phyloP scores from a whole-genome alignment of 2,797 vertebrate genomes.

The Darevskia mixta region DNA sequence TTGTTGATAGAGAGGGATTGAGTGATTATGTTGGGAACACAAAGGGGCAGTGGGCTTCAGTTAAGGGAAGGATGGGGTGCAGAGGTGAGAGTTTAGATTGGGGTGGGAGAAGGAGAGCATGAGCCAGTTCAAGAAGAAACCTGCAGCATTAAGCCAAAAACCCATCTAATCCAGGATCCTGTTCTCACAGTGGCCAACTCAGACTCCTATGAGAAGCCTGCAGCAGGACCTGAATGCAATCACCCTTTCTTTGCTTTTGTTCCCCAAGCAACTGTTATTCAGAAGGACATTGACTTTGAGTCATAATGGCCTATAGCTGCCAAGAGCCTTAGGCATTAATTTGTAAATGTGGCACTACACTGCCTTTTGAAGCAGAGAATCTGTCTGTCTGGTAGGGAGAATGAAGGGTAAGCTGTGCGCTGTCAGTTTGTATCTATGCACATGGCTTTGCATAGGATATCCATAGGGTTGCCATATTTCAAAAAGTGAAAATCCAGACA shows the following conservation, averaged over 20 bases:
- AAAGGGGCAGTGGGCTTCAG: conserved; percentile 52
- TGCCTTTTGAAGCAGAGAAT: too few relatives aligned
- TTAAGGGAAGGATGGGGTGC: conserved; percentile 65
- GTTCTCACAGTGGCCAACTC: background rate
- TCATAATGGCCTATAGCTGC: too few relatives aligned
- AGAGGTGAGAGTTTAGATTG: conserved; percentile 51
- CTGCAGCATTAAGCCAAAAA: background rate
- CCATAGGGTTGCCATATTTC: too few relatives aligned
- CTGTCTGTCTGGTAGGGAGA: too few relatives aligned
- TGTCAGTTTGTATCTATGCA: too few relatives aligned
- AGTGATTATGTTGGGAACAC: conserved; percentile 51
- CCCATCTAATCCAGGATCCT: background rate
- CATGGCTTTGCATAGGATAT: too few relatives aligned
- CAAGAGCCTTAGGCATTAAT: too few relatives aligned
- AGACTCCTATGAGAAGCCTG: background rate
- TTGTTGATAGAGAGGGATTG: conserved; percentile 68
- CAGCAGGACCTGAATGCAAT: background rate
- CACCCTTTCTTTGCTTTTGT: background rate
- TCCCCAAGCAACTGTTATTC: background rate
- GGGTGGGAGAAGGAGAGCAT: too few relatives aligned
- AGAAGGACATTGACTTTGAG: too few relatives aligned
- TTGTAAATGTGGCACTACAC: too few relatives aligned
- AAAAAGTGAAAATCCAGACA: too few relatives aligned
- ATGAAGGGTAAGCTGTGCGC: too few relatives aligned
- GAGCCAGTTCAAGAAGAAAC: background rate